Evolutionary conservation across 2,797 vertebrate species (phyloP).

Genomic region (Naso thynnoides): DNA sequence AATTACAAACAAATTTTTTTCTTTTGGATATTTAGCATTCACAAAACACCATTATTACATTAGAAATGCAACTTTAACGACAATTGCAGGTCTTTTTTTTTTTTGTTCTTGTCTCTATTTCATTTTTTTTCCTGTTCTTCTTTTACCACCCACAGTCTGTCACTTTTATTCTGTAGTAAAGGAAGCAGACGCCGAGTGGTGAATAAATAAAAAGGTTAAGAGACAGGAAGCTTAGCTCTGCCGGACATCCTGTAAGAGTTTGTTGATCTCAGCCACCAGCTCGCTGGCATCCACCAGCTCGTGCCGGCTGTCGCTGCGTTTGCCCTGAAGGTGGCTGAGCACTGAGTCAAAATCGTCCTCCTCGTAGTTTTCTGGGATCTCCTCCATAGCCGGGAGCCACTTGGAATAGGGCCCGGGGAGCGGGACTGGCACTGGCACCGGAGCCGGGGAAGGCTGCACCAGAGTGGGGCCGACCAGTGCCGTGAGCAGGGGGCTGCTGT

Average conservation of each 20-base stretch:
- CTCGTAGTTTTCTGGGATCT: conserved; percentile 98
- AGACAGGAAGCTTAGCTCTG: conserved; percentile 87
- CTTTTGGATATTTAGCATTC: conserved; percentile 98
- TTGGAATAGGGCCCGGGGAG: conserved; percentile 86
- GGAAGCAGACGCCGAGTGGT: conserved; percentile 19
- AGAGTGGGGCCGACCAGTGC: conserved; percentile 69
- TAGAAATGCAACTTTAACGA: conserved; percentile 95
- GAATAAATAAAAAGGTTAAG: conserved; percentile 51
- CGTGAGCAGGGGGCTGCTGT: conserved; percentile 64
- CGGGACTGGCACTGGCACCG: conserved; percentile 40
- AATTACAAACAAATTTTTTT: conserved; percentile 92
- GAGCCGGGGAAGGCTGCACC: conserved; percentile 58
- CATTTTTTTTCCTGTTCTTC: conserved; percentile 32
- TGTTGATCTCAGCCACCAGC: conserved; percentile 98
- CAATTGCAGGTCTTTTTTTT: conserved; percentile 85
- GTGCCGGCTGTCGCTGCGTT: conserved; percentile 91
- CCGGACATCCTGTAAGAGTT: conserved; percentile 96
- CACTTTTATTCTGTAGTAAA: conserved; percentile 45
- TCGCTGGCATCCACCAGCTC: conserved; percentile 99
- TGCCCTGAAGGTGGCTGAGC: conserved; percentile 90
- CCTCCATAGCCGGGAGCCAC: conserved; percentile 99
- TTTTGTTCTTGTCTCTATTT: conserved; percentile 46
- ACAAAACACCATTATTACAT: conserved; percentile 94
- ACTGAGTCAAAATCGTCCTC: conserved; percentile 98
- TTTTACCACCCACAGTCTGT: conserved; percentile 62